These are phyloP conservation scores for Stichodactyla mertensii DNA, from an alignment of 64 coral and sea anemone species.

Conservation along the genomic window DNA sequence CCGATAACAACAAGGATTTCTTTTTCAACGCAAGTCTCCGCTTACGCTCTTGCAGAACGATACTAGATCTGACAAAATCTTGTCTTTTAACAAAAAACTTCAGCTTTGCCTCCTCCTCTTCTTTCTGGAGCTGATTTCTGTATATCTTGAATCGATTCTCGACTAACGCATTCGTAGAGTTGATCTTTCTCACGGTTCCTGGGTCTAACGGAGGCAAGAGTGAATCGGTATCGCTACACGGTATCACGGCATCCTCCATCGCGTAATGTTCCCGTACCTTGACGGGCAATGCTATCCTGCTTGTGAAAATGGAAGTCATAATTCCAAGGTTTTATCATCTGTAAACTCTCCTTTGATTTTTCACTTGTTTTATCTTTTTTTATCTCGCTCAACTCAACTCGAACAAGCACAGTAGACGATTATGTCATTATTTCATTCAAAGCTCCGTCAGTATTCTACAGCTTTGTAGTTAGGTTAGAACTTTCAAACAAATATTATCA, in stretches of 20 bases:
- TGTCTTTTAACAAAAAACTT: neutral
- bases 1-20: neutral
- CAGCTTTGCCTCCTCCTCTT: slow-evolving; percentile 19
- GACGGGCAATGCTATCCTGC: neutral
- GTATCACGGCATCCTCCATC: neutral
- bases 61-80: slow-evolving; percentile 15
- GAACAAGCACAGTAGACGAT: neutral
- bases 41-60: slow-evolving; percentile 8
- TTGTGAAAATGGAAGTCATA: neutral
- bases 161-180: neutral
- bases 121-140: slow-evolving; percentile 13
- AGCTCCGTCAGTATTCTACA: slow-evolving; percentile 5
- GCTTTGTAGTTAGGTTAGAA: neutral
- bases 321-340: neutral
- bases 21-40: neutral
- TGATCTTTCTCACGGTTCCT: slow-evolving; percentile 6
- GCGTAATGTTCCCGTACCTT: slow-evolving; percentile 2
- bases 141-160: neutral
- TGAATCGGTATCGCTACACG: neutral
- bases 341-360: neutral
- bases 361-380: neutral
- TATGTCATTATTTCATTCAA: neutral
- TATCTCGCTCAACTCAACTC: neutral
- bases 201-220: slow-evolving; percentile 2
- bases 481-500: slow-evolving; percentile 12